Base-by-base conservation (phyloP, 2,113 vertebrate species). In the Pterophyllum scalare region DNA sequence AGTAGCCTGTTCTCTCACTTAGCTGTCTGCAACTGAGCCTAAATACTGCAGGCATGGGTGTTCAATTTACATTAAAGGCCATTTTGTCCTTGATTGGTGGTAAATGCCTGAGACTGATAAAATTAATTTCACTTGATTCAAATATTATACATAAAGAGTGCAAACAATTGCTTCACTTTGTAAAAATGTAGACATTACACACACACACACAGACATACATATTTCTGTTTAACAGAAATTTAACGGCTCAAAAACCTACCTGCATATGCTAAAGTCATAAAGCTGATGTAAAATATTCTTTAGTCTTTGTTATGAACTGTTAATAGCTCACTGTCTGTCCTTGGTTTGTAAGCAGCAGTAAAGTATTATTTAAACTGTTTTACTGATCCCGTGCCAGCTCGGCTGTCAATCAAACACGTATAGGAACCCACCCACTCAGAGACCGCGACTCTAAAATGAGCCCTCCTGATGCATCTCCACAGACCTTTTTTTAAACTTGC, bases 21-120 rank as follows among this genome's bases (percentile, higher is more conserved):
- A 59, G 80, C 46, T 78, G 67, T 90, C 77, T 65, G 46, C 85
- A 64, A 81, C 56, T 84, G 70, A 89, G 85, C 31, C 33, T 56
- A 82, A 87, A 77, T 65, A 49, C 54, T 58, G 52, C 17, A 75
- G 75, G 61, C 64, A 65, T 67, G 80, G 58, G 84, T 62, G 82
- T 74, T 43, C 58, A 58, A 84, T 86, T 78, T 46, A 85, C 43
- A 84, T 78, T 72, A 15, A 83, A 86, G 40, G 38, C 78, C 22
- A 54, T 80, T 84, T 85, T 61, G 28, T 77, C 38, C 58, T 6
- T 75, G 52, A 67, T 54, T 31, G 28, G 8, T 28, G 20, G 67
- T 54, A 72, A 72, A 72, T 72, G 28, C 65, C 65, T 2, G 2
- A 52, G 26, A 7, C 65, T 31, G 15, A 72, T 31, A 24, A 72